Conservation (phyloP, 2,113 vertebrate species). For the Tangachromis dhanisi region DNA sequence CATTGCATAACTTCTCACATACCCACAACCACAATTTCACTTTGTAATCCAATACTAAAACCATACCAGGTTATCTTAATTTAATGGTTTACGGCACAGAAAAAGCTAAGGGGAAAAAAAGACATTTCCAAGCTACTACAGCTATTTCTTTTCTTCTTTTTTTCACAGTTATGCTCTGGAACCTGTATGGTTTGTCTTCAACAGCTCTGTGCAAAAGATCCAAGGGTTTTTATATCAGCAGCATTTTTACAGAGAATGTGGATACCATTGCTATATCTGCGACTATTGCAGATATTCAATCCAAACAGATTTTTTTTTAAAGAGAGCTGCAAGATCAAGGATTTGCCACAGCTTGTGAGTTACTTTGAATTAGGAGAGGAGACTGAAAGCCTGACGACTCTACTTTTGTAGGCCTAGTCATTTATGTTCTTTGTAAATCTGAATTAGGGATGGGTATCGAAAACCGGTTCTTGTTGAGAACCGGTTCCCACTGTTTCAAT, state of each 20-base stretch:
- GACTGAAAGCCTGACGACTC: background rate
- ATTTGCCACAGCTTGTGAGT: background rate
- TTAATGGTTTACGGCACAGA: background rate
- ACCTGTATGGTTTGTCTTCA: background rate
- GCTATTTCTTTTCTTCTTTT: background rate
- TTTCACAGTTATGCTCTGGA: background rate
- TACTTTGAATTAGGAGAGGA: background rate
- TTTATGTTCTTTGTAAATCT: background rate
- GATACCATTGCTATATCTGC: background rate
- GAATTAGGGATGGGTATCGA: too few relatives aligned
- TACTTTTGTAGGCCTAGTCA: background rate
- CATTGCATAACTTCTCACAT: background rate
- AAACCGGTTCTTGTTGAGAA: too few relatives aligned
- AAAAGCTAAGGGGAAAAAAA: background rate
- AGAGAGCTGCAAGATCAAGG: background rate
- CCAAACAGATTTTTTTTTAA: background rate
- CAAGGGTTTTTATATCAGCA: background rate
- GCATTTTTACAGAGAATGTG: background rate
- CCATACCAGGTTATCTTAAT: background rate
- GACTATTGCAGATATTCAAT: background rate
- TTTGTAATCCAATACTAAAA: background rate
- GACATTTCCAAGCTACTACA: background rate
- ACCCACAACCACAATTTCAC: background rate
- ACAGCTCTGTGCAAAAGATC: background rate
- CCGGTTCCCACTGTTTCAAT: too few relatives aligned